These are phyloP conservation scores for Papio anubis DNA, from an alignment of 2,113 vertebrate genomes.

Conservation along the genomic window DNA sequence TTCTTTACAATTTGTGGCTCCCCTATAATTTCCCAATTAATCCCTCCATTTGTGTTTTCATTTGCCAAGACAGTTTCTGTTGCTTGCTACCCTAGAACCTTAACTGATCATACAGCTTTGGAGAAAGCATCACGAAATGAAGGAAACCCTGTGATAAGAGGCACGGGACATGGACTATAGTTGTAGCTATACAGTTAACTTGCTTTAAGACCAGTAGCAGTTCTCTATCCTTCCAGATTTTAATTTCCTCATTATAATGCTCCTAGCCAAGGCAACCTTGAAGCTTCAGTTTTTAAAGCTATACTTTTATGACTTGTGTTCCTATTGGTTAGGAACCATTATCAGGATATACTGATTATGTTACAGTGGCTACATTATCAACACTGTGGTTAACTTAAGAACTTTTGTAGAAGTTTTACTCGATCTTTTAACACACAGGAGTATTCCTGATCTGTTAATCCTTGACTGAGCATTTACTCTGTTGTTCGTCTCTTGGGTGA, in stretches of 20 bases:
- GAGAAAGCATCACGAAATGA: not conserved
- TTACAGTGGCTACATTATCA: not conserved
- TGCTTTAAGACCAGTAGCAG: not conserved
- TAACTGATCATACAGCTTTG: not conserved
- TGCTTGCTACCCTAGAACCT: not conserved
- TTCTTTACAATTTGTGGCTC: not conserved
- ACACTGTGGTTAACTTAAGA: not conserved
- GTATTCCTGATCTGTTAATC: not conserved
- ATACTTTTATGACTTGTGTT: not conserved
- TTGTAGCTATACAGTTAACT: not conserved
- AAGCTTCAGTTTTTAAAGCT: not conserved
- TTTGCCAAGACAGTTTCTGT: not conserved
- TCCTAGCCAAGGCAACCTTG: not conserved
- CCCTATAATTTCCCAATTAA: not conserved
- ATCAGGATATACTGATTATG: not conserved
- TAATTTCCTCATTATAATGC: not conserved
- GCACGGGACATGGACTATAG: not conserved
- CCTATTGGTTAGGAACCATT: not conserved
- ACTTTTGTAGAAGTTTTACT: slow-evolving; percentile 19
- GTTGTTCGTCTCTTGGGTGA: not conserved
- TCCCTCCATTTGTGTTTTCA: not conserved
- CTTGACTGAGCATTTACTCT: slow-evolving; percentile 16
- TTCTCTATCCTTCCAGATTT: not conserved
- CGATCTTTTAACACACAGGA: not conserved
- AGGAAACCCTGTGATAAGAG: not conserved